Evolutionary conservation across 1,140 invertebrate genomes (phyloP), one percentile per base, ranked within the genome.

Genomic region (Venturia canescens): DNA sequence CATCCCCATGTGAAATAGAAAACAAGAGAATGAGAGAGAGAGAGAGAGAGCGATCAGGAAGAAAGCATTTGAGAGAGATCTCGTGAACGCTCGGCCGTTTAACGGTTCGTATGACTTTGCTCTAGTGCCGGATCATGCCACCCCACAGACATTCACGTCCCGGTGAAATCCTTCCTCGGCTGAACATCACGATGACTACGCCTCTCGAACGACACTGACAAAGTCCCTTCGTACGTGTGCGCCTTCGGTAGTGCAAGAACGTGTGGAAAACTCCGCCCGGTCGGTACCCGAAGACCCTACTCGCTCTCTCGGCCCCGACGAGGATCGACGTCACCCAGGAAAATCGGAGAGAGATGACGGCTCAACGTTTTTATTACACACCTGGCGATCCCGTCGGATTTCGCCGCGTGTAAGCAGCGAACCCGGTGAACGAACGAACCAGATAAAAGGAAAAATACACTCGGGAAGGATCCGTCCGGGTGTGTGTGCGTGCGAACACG

Each of bases 71-170:
- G 38, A 44, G 38, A 44, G 38, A 44, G 38, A 44, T 29, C 27
- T 38, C 23, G 21, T 77, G 75, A 77, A 29, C 83, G 85, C 83
- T 77, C 57, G 60, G 50, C 53, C 84, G 85, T 83, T 88, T 85
- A 86, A 84, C 82, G 80, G 81, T 83, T 71, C 80, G 38, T 77
- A 38, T 79, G 74, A 80, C 84, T 85, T 81, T 82, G 80, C 29
- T 76, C 76, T 53, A 74, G 27, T 16, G 34, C 23, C 57, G 26
- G 27, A 48, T 76, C 53, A 50, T 76, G 63, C 23, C 4, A n/a
- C 23, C 60, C 60, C 23, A 26, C 9, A 15, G 60, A 63, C 23
- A 23, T 26, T 63, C 23, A 3, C 66, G 29, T 69, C 29, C 66
- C 29, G 60, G 66, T 77, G 75, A 77, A 77, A 77, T 26, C 75